A percentile compares a stretch with the other conserved stretches of the same genome.
Evolutionary conservation across 2,113 vertebrate species (phyloP).

Genomic region (Dascyllus trimaculatus): DNA sequence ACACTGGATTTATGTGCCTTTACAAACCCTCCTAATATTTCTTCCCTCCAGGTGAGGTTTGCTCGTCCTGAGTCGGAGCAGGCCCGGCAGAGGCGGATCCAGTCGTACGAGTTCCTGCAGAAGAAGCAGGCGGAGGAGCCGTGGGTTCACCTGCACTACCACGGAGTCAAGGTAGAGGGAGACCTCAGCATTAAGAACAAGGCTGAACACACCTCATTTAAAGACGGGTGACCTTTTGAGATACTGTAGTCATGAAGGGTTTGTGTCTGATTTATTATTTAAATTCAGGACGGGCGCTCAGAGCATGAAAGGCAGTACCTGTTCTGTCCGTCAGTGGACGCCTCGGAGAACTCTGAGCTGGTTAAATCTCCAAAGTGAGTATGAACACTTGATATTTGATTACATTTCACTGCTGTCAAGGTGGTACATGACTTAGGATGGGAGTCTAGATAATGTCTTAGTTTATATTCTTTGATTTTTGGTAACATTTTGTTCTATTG

Average conservation of each 20-base stretch:
- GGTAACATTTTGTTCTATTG: no score
- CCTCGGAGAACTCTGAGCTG: slow-evolving; percentile 91
- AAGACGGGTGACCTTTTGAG: no score
- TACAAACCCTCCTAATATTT: not conserved
- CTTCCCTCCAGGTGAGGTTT: slow-evolving; percentile 89
- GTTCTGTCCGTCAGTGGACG: slow-evolving; percentile 90
- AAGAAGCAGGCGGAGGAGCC: slow-evolving; percentile 98
- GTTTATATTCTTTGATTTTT: no score
- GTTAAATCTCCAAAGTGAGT: slow-evolving; percentile 94
- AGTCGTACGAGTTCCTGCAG: slow-evolving; percentile 97
- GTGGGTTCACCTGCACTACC: slow-evolving; percentile 94
- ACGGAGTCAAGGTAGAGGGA: slow-evolving; percentile 86
- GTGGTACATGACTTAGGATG: no score
- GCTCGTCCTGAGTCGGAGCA: slow-evolving; percentile 95
- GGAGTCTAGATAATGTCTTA: no score
- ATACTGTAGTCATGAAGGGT: not conserved
- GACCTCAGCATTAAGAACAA: not conserved
- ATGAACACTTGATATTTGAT: not conserved
- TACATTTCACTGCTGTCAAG: not conserved
- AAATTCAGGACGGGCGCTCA: slow-evolving; percentile 90
- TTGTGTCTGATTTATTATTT: slow-evolving; percentile 4
- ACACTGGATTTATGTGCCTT: not conserved
- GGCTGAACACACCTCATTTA: not conserved
- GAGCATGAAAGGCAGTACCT: slow-evolving; percentile 97
- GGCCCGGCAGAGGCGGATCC: slow-evolving; percentile 93